Evolutionary conservation across 2,113 vertebrate species (phyloP).

Genomic region (Seriola rivoliana): DNA sequence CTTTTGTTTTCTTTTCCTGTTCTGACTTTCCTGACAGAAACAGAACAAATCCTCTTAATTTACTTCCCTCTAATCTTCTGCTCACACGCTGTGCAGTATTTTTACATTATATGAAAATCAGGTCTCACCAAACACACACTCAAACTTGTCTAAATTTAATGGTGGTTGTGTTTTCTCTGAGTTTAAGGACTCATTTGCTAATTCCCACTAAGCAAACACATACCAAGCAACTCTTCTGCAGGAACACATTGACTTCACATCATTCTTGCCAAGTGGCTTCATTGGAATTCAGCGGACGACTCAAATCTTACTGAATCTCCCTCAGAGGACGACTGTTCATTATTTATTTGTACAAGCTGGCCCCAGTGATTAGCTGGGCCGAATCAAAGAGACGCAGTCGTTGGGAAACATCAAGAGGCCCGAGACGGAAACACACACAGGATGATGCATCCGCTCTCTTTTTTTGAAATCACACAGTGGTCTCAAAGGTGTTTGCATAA

Average conservation of each 20-base stretch:
- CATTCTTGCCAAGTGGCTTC: background rate
- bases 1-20: too few species aligned
- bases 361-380: background rate
- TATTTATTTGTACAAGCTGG: conserved; percentile 10
- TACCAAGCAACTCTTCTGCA: background rate
- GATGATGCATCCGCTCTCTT: background rate
- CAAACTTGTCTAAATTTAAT: too few species aligned
- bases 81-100: too few species aligned
- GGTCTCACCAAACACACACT: too few species aligned
- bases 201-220: too few species aligned
- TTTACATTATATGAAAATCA: too few species aligned
- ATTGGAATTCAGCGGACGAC: conserved; percentile 14
- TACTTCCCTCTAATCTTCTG: too few species aligned
- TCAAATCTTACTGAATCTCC: background rate
- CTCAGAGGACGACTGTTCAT: background rate
- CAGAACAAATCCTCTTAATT: too few species aligned
- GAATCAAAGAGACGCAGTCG: conserved; percentile 4
- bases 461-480: background rate
- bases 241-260: background rate
- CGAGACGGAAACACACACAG: background rate
- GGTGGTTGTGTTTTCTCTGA: too few species aligned
- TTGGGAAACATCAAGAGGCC: too few species aligned
- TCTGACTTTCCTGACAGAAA: too few species aligned
- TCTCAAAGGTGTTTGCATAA: background rate
- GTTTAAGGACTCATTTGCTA: background rate